phyloP scores from a whole-genome alignment of 2,113 vertebrate species.

The Apteryx owenii region DNA sequence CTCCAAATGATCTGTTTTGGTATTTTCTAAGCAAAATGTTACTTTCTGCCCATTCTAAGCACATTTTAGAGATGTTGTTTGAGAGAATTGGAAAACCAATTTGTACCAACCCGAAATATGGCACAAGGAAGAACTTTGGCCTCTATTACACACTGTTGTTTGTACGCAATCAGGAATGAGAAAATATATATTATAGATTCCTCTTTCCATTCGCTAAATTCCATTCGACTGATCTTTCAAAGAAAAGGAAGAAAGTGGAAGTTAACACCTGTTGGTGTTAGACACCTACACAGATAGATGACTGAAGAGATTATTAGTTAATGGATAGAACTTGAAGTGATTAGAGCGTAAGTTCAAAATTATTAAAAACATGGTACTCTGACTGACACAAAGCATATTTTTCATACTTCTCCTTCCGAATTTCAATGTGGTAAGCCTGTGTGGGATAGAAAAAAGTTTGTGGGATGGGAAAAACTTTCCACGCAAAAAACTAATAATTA shows the following conservation, averaged over 20 bases:
- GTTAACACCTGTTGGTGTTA: rapidly evolving
- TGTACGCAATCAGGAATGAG: rapidly evolving
- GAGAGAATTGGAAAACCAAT: not conserved
- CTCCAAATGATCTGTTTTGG: not conserved
- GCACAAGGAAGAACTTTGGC: not conserved
- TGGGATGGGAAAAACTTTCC: not conserved
- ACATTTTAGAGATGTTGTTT: not conserved
- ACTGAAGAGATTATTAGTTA: not conserved
- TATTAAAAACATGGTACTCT: not conserved
- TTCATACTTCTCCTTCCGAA: not conserved
- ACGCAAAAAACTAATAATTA: not conserved
- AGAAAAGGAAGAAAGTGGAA: not conserved
- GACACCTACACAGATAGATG: not conserved
- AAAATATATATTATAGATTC: not conserved
- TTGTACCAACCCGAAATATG: not conserved
- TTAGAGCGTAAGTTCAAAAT: not conserved
- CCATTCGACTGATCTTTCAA: not conserved
- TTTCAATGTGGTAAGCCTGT: not conserved
- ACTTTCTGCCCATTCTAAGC: not conserved
- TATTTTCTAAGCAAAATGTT: not conserved
- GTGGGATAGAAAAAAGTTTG: not conserved
- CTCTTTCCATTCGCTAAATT: not conserved
- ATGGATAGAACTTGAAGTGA: not conserved
- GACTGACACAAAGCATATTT: not conserved
- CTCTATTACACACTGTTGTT: not conserved